Base-by-base conservation (phyloP, 2,888 invertebrate species). In the Schrankia costaestrigalis region DNA sequence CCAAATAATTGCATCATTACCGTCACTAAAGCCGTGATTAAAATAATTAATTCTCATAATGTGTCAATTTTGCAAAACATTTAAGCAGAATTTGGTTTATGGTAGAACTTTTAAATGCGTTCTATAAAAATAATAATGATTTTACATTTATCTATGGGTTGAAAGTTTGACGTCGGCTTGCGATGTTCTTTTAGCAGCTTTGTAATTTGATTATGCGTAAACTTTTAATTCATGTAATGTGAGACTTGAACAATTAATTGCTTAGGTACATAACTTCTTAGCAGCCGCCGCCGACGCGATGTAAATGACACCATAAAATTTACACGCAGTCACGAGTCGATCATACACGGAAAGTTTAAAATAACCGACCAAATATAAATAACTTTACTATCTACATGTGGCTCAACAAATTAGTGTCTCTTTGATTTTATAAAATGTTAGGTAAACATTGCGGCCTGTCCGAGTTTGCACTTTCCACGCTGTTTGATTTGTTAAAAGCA, bases 401-500 rank as follows among this genome's bases (percentile, higher is more conserved):
- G 52, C 37, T 43, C 48, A 50, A 42, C 36, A 54, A 62, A 63
- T 58, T 36, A 46, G 35, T 31, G 30, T 33, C 31, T 55, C 39
- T 44, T 36, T 58, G 47, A 66, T 59, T 59, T 54, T 49, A 46
- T 55, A 56, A 55, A 50, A 56, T 38, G 54, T 61, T 55, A 58
- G 43, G 48, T 41, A 61, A 58, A 62, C 41, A 64, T 49, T 56
- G 48, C 51, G 41, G 35, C 35, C 42, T 28, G 34, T 24, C 41
- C 34, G 35, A 48, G 54, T 54, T 61, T 52, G 57, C 61, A 51
- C 59, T 71, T 67, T 63, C 63, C 31, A 59, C 56, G 39, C 32
- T 64, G 49, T 69, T 67, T 64, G 48, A 42, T 53, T 64, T 57
- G 34, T 57, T 58, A 63, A 68, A 68, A 64, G 63, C 61, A 52